Evolutionary conservation across 2,113 vertebrate species (phyloP), one percentile per base, ranked within the genome.

Genomic region (Grantiella picta): DNA sequence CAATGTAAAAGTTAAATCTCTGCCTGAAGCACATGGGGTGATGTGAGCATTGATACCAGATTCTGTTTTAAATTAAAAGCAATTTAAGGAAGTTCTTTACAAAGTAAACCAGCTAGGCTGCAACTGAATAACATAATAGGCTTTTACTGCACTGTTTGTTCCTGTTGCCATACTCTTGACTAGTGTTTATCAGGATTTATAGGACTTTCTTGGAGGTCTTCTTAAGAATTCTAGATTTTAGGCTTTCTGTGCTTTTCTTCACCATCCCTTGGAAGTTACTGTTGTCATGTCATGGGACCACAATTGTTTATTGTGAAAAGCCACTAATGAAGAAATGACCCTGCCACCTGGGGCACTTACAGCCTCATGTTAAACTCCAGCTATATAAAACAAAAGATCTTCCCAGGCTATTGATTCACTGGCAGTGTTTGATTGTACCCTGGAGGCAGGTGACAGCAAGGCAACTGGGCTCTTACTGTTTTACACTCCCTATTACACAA

Each of bases 241-340:
- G 56, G 11, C 15, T 66, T 63, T 75, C 44, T 59, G 76, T 92
- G 64, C 60, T 92, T 94, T 96, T 92, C 83, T 95, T 60, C 29
- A 35, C 45, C 42, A 19, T 76, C 17, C 88, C 80, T 66, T 95
- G 82, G 65, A 91, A 94, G 69, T 96, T 90, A 95, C 97, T 93
- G 56, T 90, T 95, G 82, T 96, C 93, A 96, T 96, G 96, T 97
- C 96, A 96, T 90, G 90, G 94, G 96, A 96, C 93, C 96, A 93
- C 97, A 97, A 97, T 91, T 98, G 97, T 98, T 98, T 98, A 98
- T 98, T 98, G 98, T 98, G 98, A 98, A 98, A 98, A 98, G 97
- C 98, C 97, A 96, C 95, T 97, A 98, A 98, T 97, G 98, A 98
- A 98, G 97, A 98, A 98, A 99, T 97, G 97, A 98, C 97, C 82